Base-by-base conservation (phyloP, 2,797 vertebrate species). In the Gallinago solitaria region DNA sequence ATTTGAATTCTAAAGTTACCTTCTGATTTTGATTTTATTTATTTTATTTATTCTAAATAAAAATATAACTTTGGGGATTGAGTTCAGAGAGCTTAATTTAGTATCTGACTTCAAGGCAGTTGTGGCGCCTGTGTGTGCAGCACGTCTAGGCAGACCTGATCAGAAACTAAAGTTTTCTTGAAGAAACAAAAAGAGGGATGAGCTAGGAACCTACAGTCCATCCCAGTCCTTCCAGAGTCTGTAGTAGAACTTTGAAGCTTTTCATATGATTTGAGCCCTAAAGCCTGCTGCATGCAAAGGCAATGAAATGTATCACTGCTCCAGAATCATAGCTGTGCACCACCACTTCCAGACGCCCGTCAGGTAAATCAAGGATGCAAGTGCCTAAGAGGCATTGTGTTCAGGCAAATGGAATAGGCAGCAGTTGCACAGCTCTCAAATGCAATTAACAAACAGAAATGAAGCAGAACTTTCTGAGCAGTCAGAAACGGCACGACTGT, bases 361-460 rank as follows among this genome's bases (percentile, higher is more conserved):
- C 63, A 76, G 85, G 59, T 48, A 73, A 69, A 85, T 37, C 41
- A n/a, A 37, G 53, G 68, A 35, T 61, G 28, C 1, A 5, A 43
- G 48, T 32, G n/a, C 41, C 33, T 59, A 12, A 32, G 50, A 69
- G 61, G 43, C 1, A 2, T 32, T 4, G 1, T 9, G 59, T 78
- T 56, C 69, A 67, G 63, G 65, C 64, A 83, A 69, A 75, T 11
- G 88, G 39, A 65, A 48, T 3, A 27, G 45, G 70, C 51, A 79
- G 77, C 77, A 71, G 65, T 37, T 25, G 35, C 74, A 37, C 30
- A 51, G 17, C n/a, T 80, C 80, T 85, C 71, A 57, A 64, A 76
- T 27, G 65, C 67, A 96, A 95, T 92, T 96, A 96, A 87, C 4
- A 12, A 85, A 69, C 59, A 73, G 83, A 95, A 95, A 87, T 78